A percentile compares a stretch with the other conserved stretches of the same genome.
Evolutionary conservation across 2,888 invertebrate species (phyloP).

Genomic region (Trisateles emortualis): DNA sequence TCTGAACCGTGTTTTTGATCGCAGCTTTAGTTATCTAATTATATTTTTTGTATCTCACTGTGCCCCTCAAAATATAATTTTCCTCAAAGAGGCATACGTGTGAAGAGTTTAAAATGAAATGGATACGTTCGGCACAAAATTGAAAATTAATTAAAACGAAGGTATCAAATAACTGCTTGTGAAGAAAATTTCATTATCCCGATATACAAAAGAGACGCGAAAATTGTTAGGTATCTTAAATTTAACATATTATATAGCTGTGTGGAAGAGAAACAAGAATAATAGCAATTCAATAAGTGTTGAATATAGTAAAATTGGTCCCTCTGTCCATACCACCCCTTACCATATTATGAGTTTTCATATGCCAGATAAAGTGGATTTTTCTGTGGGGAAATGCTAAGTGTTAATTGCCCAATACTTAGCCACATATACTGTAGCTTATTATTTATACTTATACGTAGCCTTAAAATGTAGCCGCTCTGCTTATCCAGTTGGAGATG

Average conservation of each 20-base stretch:
- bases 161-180: constrained; percentile 7
- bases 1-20: neutral
- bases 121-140: constrained; percentile 5
- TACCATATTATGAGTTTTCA: too few relatives aligned
- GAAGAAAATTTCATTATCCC: constrained; percentile 7
- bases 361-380: too few relatives aligned
- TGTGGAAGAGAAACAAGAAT: too few relatives aligned
- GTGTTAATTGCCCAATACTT: too few relatives aligned
- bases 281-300: too few relatives aligned
- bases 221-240: neutral
- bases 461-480: too few relatives aligned
- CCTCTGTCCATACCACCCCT: too few relatives aligned
- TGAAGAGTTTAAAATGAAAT: constrained; percentile 8
- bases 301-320: too few relatives aligned
- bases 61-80: constrained; percentile 4
- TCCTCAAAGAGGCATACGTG: constrained; percentile 3
- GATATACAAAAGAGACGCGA: neutral
- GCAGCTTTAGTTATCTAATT: neutral
- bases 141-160: constrained; percentile 13
- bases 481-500: too few relatives aligned
- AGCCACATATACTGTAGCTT: too few relatives aligned
- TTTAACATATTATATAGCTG: neutral
- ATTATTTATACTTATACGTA: too few relatives aligned
- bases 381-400: too few relatives aligned
- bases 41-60: neutral